These are phyloP conservation scores for Neoarius graeffei DNA, from an alignment of 2,113 vertebrate species.

Conservation along the genomic window DNA sequence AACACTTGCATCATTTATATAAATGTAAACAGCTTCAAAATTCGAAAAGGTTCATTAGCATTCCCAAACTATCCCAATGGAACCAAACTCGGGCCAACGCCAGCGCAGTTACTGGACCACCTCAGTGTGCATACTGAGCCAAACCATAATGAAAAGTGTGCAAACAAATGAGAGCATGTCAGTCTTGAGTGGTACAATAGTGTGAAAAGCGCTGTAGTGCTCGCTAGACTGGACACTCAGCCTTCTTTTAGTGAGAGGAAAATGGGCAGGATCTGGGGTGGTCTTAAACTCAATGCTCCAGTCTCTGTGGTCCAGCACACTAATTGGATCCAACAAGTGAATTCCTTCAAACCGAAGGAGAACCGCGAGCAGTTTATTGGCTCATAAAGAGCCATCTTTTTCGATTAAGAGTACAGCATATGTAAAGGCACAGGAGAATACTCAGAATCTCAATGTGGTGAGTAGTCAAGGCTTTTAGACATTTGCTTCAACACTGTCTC, in stretches of 20 bases:
- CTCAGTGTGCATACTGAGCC: conserved; percentile 3
- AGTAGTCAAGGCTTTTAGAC: conserved; percentile 39
- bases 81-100: background rate
- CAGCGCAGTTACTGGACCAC: background rate
- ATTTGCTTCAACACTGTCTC: conserved; percentile 14
- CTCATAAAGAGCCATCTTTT: conserved; percentile 49
- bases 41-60: background rate
- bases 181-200: conserved; percentile 19
- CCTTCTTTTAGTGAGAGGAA: conserved; percentile 23
- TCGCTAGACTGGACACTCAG: conserved; percentile 37
- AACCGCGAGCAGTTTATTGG: conserved; percentile 43
- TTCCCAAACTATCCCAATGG: background rate
- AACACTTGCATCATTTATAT: background rate
- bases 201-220: conserved; percentile 14
- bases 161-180: conserved; percentile 34
- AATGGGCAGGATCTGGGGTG: conserved; percentile 47
- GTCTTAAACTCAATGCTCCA: conserved; percentile 43
- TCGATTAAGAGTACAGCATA: conserved; percentile 42
- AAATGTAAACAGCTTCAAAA: background rate
- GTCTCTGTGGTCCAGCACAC: conserved; percentile 35
- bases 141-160: conserved; percentile 33
- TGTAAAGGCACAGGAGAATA: conserved; percentile 45
- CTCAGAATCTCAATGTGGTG: conserved; percentile 40
- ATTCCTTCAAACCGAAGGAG: conserved; percentile 43
- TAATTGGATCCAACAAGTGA: conserved; percentile 53